Evolutionary conservation across 2,113 vertebrate genomes (phyloP).

Genomic region (Nothoprocta pentlandii): DNA sequence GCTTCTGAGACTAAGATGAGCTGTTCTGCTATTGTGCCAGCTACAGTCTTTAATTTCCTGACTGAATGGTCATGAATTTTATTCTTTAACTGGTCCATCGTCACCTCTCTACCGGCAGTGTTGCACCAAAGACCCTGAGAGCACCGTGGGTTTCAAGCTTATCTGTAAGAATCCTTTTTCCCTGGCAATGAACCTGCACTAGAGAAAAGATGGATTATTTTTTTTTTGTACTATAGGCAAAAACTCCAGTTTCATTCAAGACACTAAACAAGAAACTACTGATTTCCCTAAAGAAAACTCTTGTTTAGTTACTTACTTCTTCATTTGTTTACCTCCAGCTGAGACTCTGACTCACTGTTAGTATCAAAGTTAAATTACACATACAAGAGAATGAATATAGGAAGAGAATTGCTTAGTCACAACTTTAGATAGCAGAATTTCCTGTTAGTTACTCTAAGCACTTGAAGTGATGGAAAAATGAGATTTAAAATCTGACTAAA

Average conservation of each 20-base stretch:
- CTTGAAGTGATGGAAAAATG: not conserved
- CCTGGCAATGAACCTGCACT: not conserved
- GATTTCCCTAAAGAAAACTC: not conserved
- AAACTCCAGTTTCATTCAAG: not conserved
- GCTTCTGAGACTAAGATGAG: not conserved
- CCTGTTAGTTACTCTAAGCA: not conserved
- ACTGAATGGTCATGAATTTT: rapidly evolving
- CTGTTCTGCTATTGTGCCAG: not conserved
- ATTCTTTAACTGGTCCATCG: rapidly evolving
- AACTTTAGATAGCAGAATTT: not conserved
- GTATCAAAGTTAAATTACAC: not conserved
- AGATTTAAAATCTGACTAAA: not conserved
- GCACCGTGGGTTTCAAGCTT: not conserved
- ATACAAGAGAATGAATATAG: not conserved
- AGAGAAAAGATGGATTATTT: not conserved
- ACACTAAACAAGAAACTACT: not conserved
- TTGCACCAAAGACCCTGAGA: not conserved
- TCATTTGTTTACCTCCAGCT: not conserved
- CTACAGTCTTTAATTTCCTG: not conserved
- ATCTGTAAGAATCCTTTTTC: not conserved
- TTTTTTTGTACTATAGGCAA: not conserved
- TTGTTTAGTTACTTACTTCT: not conserved
- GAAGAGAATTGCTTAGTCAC: not conserved
- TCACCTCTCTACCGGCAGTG: not conserved
- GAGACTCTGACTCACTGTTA: not conserved